Conservation (phyloP, 2,888 invertebrate species). For the Ichneumoninae sp. region DNA sequence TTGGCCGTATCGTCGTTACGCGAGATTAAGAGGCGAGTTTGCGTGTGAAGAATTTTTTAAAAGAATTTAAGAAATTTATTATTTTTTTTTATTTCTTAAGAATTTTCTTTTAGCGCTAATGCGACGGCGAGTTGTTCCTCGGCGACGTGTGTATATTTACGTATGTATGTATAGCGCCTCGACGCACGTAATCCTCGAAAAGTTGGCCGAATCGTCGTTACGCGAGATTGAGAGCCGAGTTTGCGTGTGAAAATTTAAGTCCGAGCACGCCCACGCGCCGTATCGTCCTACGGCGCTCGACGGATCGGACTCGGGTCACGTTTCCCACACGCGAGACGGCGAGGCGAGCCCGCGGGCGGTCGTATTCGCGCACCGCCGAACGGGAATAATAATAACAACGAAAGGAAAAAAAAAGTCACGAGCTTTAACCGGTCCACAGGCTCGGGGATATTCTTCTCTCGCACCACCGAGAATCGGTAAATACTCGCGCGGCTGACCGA, state of each 20-base stretch:
- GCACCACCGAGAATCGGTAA: neutral
- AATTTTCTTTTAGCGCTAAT: neutral
- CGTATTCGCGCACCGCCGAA: neutral
- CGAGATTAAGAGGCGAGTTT: neutral
- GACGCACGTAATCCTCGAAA: neutral
- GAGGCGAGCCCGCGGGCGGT: neutral
- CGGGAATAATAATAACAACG: neutral
- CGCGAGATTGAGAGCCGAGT: neutral
- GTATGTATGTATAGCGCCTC: neutral
- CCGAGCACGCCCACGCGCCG: neutral
- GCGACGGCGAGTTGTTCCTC: neutral
- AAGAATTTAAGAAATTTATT: too few species aligned
- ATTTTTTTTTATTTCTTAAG: too few species aligned
- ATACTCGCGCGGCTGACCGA: slow-evolving; percentile 2
- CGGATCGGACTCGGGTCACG: neutral
- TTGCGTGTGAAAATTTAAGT: neutral
- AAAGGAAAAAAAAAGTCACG: neutral
- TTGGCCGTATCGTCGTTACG: neutral
- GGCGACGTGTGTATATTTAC: neutral
- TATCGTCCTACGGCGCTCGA: neutral
- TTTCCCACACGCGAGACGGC: neutral
- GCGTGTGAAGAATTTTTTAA: neutral
- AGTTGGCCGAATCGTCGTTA: neutral
- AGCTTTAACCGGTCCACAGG: neutral
- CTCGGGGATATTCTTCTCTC: neutral